Percentiles rank a stretch among this genome's conserved stretches.
Evolutionary conservation across 2,888 invertebrate genomes (phyloP).

Genomic region (Plagiodera versicolora): DNA sequence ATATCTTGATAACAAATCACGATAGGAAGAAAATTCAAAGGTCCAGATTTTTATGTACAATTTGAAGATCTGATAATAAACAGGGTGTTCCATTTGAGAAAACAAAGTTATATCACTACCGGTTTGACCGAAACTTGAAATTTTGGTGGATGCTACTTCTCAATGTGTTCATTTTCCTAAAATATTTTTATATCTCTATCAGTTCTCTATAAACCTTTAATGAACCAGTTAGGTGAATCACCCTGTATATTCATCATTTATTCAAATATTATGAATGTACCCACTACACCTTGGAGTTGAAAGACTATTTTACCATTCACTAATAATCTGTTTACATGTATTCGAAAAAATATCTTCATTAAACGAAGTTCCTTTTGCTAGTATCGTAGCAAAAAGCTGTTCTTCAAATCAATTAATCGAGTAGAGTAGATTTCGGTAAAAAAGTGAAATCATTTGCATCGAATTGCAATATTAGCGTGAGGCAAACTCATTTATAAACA

Average conservation of each 20-base stretch:
- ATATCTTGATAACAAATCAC: too few relatives aligned
- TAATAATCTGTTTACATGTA: conserved; percentile 15
- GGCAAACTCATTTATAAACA: conserved; percentile 43
- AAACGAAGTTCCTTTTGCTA: conserved; percentile 30
- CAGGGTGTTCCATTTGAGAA: too few relatives aligned
- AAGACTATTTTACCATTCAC: neutral
- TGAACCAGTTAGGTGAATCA: too few relatives aligned
- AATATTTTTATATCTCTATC: too few relatives aligned
- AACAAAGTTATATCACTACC: too few relatives aligned
- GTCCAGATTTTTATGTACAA: too few relatives aligned
- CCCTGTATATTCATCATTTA: conserved; percentile 7
- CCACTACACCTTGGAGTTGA: neutral
- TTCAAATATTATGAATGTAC: neutral
- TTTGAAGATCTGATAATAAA: too few relatives aligned
- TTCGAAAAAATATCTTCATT: conserved; percentile 31
- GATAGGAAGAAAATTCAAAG: too few relatives aligned
- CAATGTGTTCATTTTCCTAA: too few relatives aligned
- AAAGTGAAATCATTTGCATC: conserved; percentile 39
- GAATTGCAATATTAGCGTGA: conserved; percentile 45
- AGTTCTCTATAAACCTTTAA: too few relatives aligned
- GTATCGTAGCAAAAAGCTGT: conserved; percentile 32
- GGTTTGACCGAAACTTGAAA: too few relatives aligned
- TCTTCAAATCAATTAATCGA: conserved; percentile 39
- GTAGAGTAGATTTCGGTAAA: conserved; percentile 28
- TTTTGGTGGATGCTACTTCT: too few relatives aligned